A percentile compares a stretch with the other conserved stretches of the same genome.
phyloP scores from a whole-genome alignment of 2,113 vertebrate genomes.

The Pithys albifrons region DNA sequence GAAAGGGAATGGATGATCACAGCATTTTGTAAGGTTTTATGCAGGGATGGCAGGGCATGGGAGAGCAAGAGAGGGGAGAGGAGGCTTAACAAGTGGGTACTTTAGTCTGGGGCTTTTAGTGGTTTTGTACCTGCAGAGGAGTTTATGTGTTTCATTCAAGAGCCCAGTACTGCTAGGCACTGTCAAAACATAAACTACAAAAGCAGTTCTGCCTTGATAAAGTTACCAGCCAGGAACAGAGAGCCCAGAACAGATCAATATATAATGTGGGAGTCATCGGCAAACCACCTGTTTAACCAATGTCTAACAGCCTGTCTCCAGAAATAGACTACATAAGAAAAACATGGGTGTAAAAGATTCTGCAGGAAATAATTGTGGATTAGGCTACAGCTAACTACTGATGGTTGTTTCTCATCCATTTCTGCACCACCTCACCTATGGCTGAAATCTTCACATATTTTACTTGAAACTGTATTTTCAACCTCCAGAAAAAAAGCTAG shows the following conservation, averaged over 20 bases:
- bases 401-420: background rate
- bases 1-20: background rate
- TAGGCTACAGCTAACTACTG: background rate
- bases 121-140: background rate
- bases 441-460: background rate
- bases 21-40: background rate
- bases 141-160: background rate
- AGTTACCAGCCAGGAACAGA: conserved; percentile 14
- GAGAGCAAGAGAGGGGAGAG: background rate
- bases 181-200: background rate
- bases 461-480: background rate
- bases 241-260: conserved; percentile 20
- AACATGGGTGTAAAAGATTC: background rate
- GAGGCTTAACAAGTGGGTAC: background rate
- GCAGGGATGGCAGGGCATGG: background rate
- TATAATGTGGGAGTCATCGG: background rate
- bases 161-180: background rate
- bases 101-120: background rate
- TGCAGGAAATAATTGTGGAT: background rate
- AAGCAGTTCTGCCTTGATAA: conserved; percentile 2
- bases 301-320: conserved; percentile 2
- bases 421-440: background rate
- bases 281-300: conserved; percentile 45
- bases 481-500: background rate
- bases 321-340: conserved; percentile 37